These are phyloP conservation scores for Callinectes sapidus DNA, from an alignment of 2,888 invertebrate species.

Conservation along the genomic window DNA sequence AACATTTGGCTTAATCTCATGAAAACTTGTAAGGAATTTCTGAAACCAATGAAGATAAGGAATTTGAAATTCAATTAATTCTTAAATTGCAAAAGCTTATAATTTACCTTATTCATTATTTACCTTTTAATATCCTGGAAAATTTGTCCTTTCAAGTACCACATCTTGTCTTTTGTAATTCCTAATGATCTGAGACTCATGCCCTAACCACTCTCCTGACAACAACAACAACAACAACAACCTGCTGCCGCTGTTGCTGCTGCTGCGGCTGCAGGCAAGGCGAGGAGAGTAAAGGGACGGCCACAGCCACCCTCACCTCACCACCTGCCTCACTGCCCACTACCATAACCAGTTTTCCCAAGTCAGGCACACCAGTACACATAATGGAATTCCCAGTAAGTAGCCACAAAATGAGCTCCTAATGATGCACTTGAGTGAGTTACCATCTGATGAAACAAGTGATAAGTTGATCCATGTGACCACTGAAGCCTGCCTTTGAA, in stretches of 20 bases:
- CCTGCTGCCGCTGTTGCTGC: too few relatives aligned
- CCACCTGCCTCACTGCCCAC: not conserved
- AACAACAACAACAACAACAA: too few relatives aligned
- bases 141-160: not conserved
- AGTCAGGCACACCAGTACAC: too few relatives aligned
- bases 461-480: not conserved
- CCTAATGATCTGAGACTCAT: not conserved
- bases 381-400: too few relatives aligned
- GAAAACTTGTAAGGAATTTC: not conserved
- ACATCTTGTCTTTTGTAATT: constrained; percentile 6
- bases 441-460: too few relatives aligned
- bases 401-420: too few relatives aligned
- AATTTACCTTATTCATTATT: constrained; percentile 12
- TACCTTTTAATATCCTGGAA: constrained; percentile 7
- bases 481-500: not conserved
- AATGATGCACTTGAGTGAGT: too few relatives aligned
- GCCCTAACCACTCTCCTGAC: not conserved
- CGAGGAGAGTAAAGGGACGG: not conserved
- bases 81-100: not conserved
- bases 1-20: not conserved
- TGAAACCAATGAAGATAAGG: not conserved
- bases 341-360: too few relatives aligned
- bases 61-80: not conserved
- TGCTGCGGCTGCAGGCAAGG: not conserved
- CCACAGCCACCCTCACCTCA: not conserved